Conservation (phyloP, 2,888 invertebrate species). For the Drosophila rellima region DNA sequence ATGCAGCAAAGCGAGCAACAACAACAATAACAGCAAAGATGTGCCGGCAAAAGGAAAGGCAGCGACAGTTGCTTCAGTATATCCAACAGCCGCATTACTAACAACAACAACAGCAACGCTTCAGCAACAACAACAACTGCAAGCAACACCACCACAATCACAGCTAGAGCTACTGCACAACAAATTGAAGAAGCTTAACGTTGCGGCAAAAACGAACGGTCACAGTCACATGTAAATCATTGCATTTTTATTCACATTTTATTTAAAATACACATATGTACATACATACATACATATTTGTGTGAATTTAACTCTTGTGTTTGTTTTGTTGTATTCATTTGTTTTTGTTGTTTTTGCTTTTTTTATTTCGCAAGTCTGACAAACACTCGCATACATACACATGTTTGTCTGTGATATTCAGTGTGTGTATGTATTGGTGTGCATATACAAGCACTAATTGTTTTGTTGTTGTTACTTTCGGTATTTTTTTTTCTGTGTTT, state of each 20-base stretch:
- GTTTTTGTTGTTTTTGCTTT: constrained; percentile 29
- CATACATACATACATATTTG: constrained; percentile 8
- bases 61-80: constrained; percentile 29
- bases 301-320: constrained; percentile 12
- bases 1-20: constrained; percentile 65
- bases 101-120: constrained; percentile 46
- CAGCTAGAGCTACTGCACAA: constrained; percentile 39
- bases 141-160: constrained; percentile 26
- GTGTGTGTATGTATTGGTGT: constrained; percentile 1
- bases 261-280: constrained; percentile 27
- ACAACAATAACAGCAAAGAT: constrained; percentile 43
- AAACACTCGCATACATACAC: background rate
- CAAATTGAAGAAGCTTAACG: constrained; percentile 69
- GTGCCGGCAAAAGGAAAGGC: constrained; percentile 40
- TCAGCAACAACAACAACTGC: constrained; percentile 33
- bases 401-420: constrained; percentile 4
- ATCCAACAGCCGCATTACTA: constrained; percentile 48
- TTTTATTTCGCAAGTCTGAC: constrained; percentile 2
- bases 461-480: constrained; percentile 60
- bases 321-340: constrained; percentile 35
- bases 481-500: constrained; percentile 59
- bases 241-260: constrained; percentile 60
- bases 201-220: constrained; percentile 65
- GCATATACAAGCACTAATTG: constrained; percentile 59
- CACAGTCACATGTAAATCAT: constrained; percentile 75